A percentile compares a stretch with the other conserved stretches of the same genome.
Evolutionary conservation across 2,797 vertebrate genomes (phyloP).

Genomic region (Malurus leucopterus): DNA sequence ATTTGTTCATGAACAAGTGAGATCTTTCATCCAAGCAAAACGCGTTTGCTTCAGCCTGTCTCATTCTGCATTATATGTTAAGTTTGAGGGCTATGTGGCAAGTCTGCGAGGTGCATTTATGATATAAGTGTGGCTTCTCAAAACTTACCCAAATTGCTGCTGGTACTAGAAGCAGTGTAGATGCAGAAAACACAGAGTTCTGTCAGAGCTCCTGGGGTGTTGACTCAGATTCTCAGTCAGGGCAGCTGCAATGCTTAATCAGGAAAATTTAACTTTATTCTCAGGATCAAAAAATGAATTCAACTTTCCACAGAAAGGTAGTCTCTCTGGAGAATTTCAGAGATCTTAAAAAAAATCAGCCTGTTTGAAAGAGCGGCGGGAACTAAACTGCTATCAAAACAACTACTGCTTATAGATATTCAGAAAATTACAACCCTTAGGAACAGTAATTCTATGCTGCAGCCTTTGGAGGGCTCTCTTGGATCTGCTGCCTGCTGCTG

Average conservation of each 20-base stretch:
- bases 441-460: not conserved
- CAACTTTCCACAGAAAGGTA: not conserved
- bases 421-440: not conserved
- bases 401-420: not conserved
- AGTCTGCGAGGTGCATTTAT: not conserved
- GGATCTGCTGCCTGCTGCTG: not conserved
- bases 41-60: not conserved
- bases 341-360: not conserved
- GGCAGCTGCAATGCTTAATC: not conserved
- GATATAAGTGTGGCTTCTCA: not conserved
- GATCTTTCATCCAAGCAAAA: not conserved
- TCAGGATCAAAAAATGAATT: not conserved
- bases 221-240: not conserved
- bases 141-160: not conserved
- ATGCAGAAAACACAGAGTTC: not conserved
- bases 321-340: not conserved
- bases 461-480: not conserved
- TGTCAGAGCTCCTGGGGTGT: not conserved
- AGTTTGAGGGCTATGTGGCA: not conserved
- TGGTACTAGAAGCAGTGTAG: not conserved
- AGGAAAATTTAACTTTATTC: not conserved
- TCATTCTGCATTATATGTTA: not conserved
- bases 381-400: not conserved
- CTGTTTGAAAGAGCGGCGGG: not conserved
- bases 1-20: not conserved